A percentile compares a stretch with the other conserved stretches of the same genome.
Evolutionary conservation across 2,797 vertebrate genomes (phyloP).

Genomic region (Pseudomugil gertrudae): DNA sequence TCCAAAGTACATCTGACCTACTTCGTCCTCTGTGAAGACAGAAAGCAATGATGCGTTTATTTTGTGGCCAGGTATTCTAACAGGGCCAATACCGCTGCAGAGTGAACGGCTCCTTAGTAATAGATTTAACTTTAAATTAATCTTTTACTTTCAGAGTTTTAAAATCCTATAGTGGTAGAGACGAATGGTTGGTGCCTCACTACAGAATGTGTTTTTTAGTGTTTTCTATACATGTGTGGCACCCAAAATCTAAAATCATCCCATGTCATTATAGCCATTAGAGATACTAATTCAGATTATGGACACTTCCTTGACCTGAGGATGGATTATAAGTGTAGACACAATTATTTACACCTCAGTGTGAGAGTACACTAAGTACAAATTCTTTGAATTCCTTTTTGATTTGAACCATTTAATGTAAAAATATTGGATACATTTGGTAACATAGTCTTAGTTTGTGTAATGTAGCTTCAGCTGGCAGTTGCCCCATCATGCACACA

Average conservation of each 20-base stretch:
- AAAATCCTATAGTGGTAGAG: constrained; percentile 41
- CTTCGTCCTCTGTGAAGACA: constrained; percentile 3
- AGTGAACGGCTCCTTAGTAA: constrained; percentile 41
- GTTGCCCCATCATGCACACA: constrained; percentile 43
- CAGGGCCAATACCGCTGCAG: constrained; percentile 37
- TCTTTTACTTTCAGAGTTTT: constrained; percentile 44
- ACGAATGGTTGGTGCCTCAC: constrained; percentile 55
- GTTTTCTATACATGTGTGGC: constrained; percentile 24
- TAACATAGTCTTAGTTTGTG: constrained; percentile 23
- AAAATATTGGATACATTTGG: constrained; percentile 43
- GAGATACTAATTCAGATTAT: constrained; percentile 13
- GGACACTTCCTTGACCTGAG: constrained; percentile 36
- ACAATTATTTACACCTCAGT: not conserved
- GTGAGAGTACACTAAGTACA: not conserved
- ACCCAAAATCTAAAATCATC: constrained; percentile 53
- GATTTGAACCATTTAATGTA: constrained; percentile 3
- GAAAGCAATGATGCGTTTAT: constrained; percentile 37
- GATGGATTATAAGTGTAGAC: not conserved
- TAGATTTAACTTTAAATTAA: constrained; percentile 47
- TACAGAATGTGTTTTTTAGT: constrained; percentile 36
- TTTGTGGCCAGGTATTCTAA: constrained; percentile 49
- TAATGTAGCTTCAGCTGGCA: constrained; percentile 58
- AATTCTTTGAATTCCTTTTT: not conserved
- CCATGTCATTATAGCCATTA: constrained; percentile 24
- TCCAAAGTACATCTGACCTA: not conserved